Percentiles rank a stretch among this genome's conserved stretches.
Conservation (phyloP, 2,797 vertebrate species). For the Oreochromis mossambicus region DNA sequence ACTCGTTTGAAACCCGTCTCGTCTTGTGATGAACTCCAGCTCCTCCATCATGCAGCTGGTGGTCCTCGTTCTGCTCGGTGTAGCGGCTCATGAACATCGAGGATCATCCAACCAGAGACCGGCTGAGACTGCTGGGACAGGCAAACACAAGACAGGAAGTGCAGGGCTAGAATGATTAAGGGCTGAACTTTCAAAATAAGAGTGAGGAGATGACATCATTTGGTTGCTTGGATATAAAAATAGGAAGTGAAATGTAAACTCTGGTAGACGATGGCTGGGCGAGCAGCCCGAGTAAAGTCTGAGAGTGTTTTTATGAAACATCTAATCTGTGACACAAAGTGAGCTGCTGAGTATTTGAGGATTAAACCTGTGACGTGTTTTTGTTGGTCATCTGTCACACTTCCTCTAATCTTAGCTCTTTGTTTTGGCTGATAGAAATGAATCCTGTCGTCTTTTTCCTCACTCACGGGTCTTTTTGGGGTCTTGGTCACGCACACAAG, state of each 20-base stretch:
- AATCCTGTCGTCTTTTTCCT: rapidly evolving
- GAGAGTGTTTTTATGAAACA: neutral
- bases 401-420: neutral
- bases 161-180: neutral
- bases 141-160: neutral
- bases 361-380: neutral
- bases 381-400: neutral
- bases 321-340: neutral
- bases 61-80: neutral
- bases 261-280: neutral
- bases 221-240: neutral
- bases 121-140: rapidly evolving
- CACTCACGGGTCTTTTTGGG: neutral
- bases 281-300: neutral
- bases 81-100: rapidly evolving
- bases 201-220: neutral
- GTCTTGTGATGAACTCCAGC: neutral
- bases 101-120: neutral
- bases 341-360: neutral
- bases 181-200: neutral
- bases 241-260: neutral
- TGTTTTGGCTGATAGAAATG: neutral
- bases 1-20: neutral
- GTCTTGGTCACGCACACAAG: rapidly evolving
- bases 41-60: neutral